These are phyloP conservation scores for Salpingus planirostris DNA, from an alignment of 2,888 invertebrate genomes.

Conservation along the genomic window DNA sequence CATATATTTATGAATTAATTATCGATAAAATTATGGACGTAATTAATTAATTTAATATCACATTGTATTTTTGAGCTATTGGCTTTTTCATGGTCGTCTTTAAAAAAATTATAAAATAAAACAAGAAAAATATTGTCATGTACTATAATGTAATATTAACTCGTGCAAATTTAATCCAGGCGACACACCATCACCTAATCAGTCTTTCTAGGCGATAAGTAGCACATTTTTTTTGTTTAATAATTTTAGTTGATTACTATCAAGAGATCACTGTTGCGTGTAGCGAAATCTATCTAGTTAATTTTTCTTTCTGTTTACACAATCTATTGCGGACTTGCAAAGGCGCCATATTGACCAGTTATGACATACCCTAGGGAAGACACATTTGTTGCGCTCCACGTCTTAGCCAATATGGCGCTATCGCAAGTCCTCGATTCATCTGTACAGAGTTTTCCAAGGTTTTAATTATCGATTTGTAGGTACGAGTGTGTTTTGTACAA, in stretches of 20 bases:
- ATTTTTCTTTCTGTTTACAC: too few relatives aligned
- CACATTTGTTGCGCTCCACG: too few relatives aligned
- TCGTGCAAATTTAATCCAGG: too few relatives aligned
- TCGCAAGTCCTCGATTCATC: neutral
- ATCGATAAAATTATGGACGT: constrained; percentile 11
- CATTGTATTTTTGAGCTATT: constrained; percentile 9
- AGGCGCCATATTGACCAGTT: too few relatives aligned
- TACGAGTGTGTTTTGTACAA: constrained; percentile 18
- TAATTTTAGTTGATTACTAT: constrained; percentile 17
- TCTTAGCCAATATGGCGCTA: too few relatives aligned
- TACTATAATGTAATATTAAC: constrained; percentile 11
- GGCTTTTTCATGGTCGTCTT: constrained; percentile 9
- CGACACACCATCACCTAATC: too few relatives aligned
- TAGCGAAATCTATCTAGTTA: constrained; percentile 1
- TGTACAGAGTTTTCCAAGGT: neutral
- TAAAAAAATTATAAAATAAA: too few relatives aligned
- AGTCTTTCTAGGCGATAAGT: constrained; percentile 16
- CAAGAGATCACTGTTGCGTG: too few relatives aligned
- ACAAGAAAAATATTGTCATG: constrained; percentile 8
- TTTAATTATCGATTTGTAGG: constrained; percentile 1
- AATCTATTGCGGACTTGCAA: too few relatives aligned
- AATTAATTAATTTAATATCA: constrained; percentile 7
- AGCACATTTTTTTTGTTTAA: constrained; percentile 22
- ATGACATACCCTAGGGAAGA: too few relatives aligned
- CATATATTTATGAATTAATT: too few relatives aligned